phyloP scores from a whole-genome alignment of 2,113 vertebrate genomes.

The Oceanites oceanicus region DNA sequence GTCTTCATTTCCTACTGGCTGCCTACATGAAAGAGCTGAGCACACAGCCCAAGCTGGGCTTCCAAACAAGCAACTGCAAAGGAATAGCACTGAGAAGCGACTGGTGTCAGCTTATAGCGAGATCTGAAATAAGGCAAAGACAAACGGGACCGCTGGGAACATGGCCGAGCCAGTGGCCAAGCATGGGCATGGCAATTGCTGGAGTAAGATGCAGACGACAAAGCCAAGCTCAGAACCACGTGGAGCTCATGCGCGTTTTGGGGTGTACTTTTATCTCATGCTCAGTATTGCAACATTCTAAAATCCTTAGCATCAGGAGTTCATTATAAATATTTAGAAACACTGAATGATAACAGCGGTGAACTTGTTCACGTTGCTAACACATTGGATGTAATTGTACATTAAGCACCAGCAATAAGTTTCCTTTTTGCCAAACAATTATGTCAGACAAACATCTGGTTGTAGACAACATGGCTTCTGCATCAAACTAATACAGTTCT shows the following conservation, averaged over 20 bases:
- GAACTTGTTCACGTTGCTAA: conserved; percentile 55
- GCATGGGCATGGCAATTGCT: background rate
- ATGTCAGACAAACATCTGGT: conserved; percentile 63
- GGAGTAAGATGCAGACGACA: conserved; percentile 16
- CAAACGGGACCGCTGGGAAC: background rate
- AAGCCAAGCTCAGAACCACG: conserved; percentile 43
- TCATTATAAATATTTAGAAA: conserved; percentile 62
- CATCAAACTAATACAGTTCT: conserved; percentile 63
- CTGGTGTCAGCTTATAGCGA: background rate
- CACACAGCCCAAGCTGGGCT: conserved; percentile 1
- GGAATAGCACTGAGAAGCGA: background rate
- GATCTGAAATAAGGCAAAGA: background rate
- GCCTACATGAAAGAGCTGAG: background rate
- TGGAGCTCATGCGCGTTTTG: conserved; percentile 37
- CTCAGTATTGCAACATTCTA: conserved; percentile 52
- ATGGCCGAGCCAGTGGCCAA: background rate
- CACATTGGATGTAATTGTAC: conserved; percentile 56
- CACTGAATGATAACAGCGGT: conserved; percentile 58
- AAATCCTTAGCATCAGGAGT: conserved; percentile 62
- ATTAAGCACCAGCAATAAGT: conserved; percentile 64
- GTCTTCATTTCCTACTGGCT: background rate
- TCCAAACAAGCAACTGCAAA: background rate
- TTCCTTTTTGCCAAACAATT: conserved; percentile 56
- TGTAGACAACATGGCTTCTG: conserved; percentile 64
- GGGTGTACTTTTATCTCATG: conserved; percentile 60